Evolutionary conservation across 1,140 invertebrate genomes (phyloP).

Genomic region (Mamestra configurata): DNA sequence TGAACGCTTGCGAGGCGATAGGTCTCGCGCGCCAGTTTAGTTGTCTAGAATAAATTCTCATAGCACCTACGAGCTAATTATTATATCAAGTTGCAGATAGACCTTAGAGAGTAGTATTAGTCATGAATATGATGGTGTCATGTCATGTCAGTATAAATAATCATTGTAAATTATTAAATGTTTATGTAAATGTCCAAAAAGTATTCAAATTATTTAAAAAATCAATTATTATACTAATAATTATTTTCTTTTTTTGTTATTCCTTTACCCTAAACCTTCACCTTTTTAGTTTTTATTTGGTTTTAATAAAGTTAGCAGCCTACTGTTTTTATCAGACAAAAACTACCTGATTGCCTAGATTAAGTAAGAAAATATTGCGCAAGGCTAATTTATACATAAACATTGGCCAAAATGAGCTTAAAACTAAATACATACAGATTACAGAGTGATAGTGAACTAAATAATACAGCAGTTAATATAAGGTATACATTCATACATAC

Average conservation of each 20-base stretch:
- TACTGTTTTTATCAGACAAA: not conserved
- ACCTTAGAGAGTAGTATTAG: conserved; percentile 83
- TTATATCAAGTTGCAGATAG: conserved; percentile 85
- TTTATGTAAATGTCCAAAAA: conserved; percentile 88
- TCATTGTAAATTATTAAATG: conserved; percentile 88
- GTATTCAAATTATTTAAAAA: conserved; percentile 88
- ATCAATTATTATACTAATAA: conserved; percentile 81
- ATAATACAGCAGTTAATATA: no score
- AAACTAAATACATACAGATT: no score
- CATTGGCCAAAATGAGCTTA: no score
- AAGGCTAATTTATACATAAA: no score
- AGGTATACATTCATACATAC: no score
- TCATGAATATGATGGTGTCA: conserved; percentile 85
- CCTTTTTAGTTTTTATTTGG: conserved; percentile 64
- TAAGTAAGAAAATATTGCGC: not conserved
- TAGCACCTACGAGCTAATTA: conserved; percentile 84
- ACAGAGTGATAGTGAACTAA: no score
- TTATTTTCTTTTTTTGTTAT: conserved; percentile 82
- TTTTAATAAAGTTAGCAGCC: conserved; percentile 10
- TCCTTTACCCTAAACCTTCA: conserved; percentile 65
- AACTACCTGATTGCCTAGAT: not conserved
- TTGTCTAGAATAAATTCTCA: conserved; percentile 84
- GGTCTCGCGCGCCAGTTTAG: conserved; percentile 79
- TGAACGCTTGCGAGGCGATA: conserved; percentile 80
- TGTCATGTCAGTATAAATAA: conserved; percentile 87